Base-by-base conservation (phyloP, 30 jellyfish, hydroid and myxozoan genomes). In the Nemopilema nomurai region DNA sequence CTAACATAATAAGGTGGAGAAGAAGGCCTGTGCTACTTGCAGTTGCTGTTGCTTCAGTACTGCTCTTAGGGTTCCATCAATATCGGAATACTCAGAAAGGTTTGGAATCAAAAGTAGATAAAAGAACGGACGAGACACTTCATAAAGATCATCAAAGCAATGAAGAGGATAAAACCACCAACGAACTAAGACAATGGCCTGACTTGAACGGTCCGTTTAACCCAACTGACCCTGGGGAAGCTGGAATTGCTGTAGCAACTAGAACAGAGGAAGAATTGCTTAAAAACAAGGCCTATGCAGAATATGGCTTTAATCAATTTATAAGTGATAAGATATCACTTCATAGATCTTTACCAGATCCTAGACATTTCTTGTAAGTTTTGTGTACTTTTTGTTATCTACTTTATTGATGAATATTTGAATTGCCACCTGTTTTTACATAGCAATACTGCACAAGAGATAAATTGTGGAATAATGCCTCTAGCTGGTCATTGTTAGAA, bases 221-320 rank as follows among this genome's bases (percentile, higher is more conserved):
- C 53, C 89, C 75, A 9, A 75, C 81, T 71, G 96, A 79, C 51
- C 97, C 97, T 13, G 99, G 99, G 16, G 99, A 94, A 81, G 87
- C 82, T 16, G 99, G 99, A 22, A 66, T 81, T 16, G 92, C 97
- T 17, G 92, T 90, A 0, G 50, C 64, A 9, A 90, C 92, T 51
- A 74, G 50, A 52, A 85, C 99, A n/a, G 92, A 86, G 74, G 97
- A 94, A 62, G 92, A 84, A 49, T 49, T 17, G 74, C 76, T 80
- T 31, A 76, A 76, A 67, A 71, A 90, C 41, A 82, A 29, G 62
- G 97, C 99, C 1, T 96, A 96, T 79, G 89, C 96, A 16, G 96
- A 80, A 62, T 96, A 96, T 84, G 99, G 99, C 1, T 96, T 96
- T 66, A 96, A 96, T 80, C 99, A 96, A 68, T 96, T 31, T 75